Base-by-base conservation (phyloP, 2,113 vertebrate genomes). In the Sinocyclocheilus rhinocerous region DNA sequence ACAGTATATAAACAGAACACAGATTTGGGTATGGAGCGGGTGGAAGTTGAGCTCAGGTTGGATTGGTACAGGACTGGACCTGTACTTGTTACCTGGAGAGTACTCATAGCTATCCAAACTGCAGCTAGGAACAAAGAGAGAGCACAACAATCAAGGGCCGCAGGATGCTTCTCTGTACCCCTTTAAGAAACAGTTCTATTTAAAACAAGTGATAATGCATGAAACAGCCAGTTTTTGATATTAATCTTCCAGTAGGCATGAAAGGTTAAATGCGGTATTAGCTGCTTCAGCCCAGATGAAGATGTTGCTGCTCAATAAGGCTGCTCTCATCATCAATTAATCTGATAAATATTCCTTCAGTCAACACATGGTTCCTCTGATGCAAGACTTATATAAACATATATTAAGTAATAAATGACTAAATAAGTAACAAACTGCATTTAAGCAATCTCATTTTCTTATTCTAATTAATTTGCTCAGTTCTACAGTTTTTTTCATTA, bases 51-150 rank as follows among this genome's bases (percentile, higher is more conserved):
- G 81, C 76, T 83, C 65, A 50, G 85, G 55, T 6, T 45, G n/a
- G 79, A 42, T 10, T 55, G 36, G 26, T 61, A 55, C n/a, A 70
- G 57, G 86, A 73, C 26, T 69, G 9, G 4, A 87, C 33, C 85
- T 82, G 13, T 89, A 91, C 76, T 81, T 79, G 85, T 95, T 95
- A 95, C 95, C 95, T 95, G 94, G 81, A 89, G 90, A 88, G 83
- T 93, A 94, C 87, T 90, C 93, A 93, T 88, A 94, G 92, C 91
- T 94, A 91, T 93, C 94, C 94, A 93, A 88, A 94, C 92, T 91
- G 92, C 91, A 91, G 92, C 94, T 94, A 91, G 89, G 20, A 57
- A 82, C 61, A 93, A 86, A 95, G 90, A 93, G 88, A 94, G 88
- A 92, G 87, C 50, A 87, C 76, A 88, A 87, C 81, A 91, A 90